A percentile compares a stretch with the other conserved stretches of the same genome.
Evolutionary conservation across 2,797 vertebrate genomes (phyloP).

Genomic region (Pempheris klunzingeri): DNA sequence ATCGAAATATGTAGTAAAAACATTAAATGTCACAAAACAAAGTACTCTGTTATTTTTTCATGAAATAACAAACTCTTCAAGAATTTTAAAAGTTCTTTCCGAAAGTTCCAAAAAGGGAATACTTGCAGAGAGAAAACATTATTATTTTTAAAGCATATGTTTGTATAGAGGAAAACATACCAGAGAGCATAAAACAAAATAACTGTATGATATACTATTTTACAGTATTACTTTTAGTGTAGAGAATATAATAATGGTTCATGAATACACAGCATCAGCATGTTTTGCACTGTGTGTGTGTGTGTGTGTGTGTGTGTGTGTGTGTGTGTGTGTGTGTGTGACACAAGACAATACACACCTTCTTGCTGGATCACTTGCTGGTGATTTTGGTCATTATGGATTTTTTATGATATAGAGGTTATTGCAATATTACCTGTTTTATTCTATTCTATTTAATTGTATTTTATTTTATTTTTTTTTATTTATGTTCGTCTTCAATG

Average conservation of each 20-base stretch:
- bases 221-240: background rate
- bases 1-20: background rate
- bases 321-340: conserved; percentile 41
- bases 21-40: background rate
- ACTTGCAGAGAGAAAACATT: background rate
- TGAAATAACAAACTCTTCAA: background rate
- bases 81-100: conserved; percentile 8
- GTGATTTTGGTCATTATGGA: background rate
- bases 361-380: background rate
- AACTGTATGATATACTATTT: background rate
- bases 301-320: conserved; percentile 49
- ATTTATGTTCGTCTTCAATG: background rate
- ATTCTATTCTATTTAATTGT: too few species aligned
- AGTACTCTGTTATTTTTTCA: background rate
- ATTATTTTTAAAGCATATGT: background rate
- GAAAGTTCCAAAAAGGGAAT: background rate
- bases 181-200: background rate
- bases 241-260: background rate
- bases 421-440: background rate
- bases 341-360: background rate
- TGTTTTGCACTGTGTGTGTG: background rate
- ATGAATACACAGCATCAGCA: conserved; percentile 3
- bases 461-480: too few species aligned
- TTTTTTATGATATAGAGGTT: background rate
- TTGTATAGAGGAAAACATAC: background rate